Percentiles rank a stretch among this genome's conserved stretches.
phyloP scores from a whole-genome alignment of 1,140 invertebrate genomes.

The Anthonomus grandis region DNA sequence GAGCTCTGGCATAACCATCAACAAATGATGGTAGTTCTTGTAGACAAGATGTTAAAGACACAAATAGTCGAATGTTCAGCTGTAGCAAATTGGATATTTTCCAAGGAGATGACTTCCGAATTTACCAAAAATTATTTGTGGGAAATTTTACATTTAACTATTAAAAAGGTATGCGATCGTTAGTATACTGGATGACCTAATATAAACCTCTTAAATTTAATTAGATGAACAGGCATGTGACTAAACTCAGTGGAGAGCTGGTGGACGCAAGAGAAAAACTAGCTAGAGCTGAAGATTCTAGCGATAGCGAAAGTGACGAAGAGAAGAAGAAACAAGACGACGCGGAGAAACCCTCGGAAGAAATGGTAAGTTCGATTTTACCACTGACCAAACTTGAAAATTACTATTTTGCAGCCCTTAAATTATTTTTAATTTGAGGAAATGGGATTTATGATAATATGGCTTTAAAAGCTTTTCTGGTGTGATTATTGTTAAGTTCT shows the following conservation, averaged over 20 bases:
- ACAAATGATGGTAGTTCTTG: conserved; percentile 94
- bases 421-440: no score
- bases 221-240: conserved; percentile 88
- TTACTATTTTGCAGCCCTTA: no score
- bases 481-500: no score
- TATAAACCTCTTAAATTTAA: not conserved
- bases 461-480: no score
- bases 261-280: conserved; percentile 82
- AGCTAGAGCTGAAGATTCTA: conserved; percentile 69
- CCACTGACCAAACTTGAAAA: no score
- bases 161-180: conserved; percentile 64
- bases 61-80: conserved; percentile 95
- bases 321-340: conserved; percentile 59
- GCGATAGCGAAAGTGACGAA: conserved; percentile 70
- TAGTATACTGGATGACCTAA: not conserved
- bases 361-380: conserved; percentile 62
- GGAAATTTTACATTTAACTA: conserved; percentile 95
- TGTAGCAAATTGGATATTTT: conserved; percentile 98
- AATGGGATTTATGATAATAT: no score
- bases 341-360: conserved; percentile 77
- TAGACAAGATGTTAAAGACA: conserved; percentile 97
- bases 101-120: conserved; percentile 89
- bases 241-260: conserved; percentile 78
- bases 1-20: conserved; percentile 93
- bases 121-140: conserved; percentile 96